Evolutionary conservation across 2,113 vertebrate genomes (phyloP).

Genomic region (Xiphorhynchus elegans): DNA sequence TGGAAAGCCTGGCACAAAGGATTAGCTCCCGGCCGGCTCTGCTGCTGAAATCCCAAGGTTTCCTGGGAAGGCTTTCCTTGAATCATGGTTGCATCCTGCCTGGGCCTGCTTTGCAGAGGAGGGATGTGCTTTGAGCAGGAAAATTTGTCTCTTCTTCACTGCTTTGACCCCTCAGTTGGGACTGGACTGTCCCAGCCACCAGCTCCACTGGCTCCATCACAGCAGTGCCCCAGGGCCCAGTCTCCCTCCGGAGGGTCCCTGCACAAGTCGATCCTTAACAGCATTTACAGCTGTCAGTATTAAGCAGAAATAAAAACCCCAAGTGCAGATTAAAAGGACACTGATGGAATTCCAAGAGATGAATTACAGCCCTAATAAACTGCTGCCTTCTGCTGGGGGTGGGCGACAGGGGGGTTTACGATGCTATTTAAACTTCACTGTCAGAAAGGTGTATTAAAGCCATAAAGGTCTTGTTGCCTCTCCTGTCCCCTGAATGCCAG

Average conservation of each 20-base stretch:
- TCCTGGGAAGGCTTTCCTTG: constrained; percentile 9
- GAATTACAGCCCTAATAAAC: constrained; percentile 70
- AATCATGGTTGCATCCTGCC: neutral
- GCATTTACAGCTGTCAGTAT: constrained; percentile 51
- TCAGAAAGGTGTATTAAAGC: constrained; percentile 67
- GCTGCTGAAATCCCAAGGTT: constrained; percentile 13
- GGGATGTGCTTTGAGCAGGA: neutral
- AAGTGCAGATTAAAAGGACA: constrained; percentile 63
- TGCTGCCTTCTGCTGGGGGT: constrained; percentile 39
- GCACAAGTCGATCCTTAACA: neutral
- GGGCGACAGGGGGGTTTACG: constrained; percentile 29
- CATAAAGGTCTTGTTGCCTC: constrained; percentile 27
- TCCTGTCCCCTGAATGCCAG: neutral
- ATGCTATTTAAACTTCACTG: constrained; percentile 65
- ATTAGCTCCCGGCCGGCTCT: constrained; percentile 24
- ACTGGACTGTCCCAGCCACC: neutral
- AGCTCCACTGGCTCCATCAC: neutral
- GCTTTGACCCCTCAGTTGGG: neutral
- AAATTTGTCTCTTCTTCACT: neutral
- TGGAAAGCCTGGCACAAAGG: constrained; percentile 58
- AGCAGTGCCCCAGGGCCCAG: rapidly evolving
- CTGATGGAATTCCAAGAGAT: constrained; percentile 67
- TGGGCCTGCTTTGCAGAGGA: neutral
- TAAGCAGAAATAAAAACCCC: constrained; percentile 45
- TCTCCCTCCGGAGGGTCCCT: neutral